Evolutionary conservation across 2,113 vertebrate species (phyloP).

Genomic region (Corythoichthys haematopterus): DNA sequence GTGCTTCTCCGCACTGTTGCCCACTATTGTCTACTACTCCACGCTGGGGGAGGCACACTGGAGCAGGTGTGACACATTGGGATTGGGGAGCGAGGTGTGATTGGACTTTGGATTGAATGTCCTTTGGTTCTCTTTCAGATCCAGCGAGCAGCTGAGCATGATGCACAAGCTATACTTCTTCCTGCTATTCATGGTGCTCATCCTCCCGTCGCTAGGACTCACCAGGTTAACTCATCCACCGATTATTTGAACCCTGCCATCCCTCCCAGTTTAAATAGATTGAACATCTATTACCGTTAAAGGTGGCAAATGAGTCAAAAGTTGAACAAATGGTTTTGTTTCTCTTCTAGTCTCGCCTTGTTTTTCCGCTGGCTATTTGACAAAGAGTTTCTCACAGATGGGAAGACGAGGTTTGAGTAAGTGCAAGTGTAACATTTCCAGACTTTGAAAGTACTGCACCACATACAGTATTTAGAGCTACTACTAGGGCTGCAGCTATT

Average conservation of each 20-base stretch:
- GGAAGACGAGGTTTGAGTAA: slow-evolving; percentile 86
- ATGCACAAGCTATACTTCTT: slow-evolving; percentile 95
- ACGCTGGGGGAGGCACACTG: slow-evolving; percentile 88
- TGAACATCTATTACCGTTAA: background rate
- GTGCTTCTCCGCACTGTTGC: slow-evolving; percentile 88
- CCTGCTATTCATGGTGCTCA: slow-evolving; percentile 94
- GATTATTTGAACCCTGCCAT: too few relatives aligned
- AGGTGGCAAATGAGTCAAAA: background rate
- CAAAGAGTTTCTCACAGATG: slow-evolving; percentile 64
- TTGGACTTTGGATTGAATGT: background rate
- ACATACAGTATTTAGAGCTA: too few relatives aligned
- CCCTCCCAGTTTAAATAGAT: too few relatives aligned
- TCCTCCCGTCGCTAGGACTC: slow-evolving; percentile 92
- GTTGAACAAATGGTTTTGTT: background rate
- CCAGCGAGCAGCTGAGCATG: slow-evolving; percentile 88
- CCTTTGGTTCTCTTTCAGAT: slow-evolving; percentile 56
- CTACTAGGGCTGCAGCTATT: too few relatives aligned
- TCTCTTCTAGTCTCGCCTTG: slow-evolving; percentile 78
- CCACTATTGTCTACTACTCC: slow-evolving; percentile 91
- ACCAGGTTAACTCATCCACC: slow-evolving; percentile 76
- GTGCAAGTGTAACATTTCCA: slow-evolving; percentile 43
- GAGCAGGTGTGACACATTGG: slow-evolving; percentile 78
- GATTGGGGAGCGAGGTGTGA: background rate
- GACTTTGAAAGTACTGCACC: background rate
- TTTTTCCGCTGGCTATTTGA: slow-evolving; percentile 96